Conservation (phyloP, 2,797 vertebrate genomes). For the Nannoperca obscura region DNA sequence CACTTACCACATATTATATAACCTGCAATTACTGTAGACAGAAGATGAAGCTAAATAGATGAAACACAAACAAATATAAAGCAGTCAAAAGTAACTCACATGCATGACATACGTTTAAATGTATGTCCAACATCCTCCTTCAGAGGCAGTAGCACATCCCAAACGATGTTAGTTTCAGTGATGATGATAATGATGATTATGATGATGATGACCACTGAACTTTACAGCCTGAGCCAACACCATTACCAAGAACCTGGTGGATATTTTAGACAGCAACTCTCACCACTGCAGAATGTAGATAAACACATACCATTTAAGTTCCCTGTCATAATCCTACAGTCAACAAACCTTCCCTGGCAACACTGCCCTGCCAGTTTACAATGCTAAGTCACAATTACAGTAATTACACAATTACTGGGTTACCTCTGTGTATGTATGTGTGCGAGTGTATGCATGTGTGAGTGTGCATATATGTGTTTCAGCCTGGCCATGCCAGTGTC, state of each 20-base stretch:
- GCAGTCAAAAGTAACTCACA: neutral
- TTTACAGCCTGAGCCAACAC: slow-evolving; percentile 52
- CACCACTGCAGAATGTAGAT: slow-evolving; percentile 77
- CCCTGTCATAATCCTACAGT: slow-evolving; percentile 75
- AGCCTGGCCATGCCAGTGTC: slow-evolving; percentile 38
- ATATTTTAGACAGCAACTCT: slow-evolving; percentile 71
- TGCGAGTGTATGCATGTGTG: slow-evolving; percentile 49
- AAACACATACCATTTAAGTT: slow-evolving; percentile 80
- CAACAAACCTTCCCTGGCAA: slow-evolving; percentile 80
- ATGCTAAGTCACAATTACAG: slow-evolving; percentile 78
- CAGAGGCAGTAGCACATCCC: slow-evolving; percentile 6
- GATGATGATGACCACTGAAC: slow-evolving; percentile 42
- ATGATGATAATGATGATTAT: slow-evolving; percentile 18
- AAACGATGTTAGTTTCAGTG: slow-evolving; percentile 15
- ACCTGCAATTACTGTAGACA: slow-evolving; percentile 22
- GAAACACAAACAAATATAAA: slow-evolving; percentile 17
- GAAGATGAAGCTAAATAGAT: slow-evolving; percentile 7
- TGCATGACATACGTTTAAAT: slow-evolving; percentile 7
- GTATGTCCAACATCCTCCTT: slow-evolving; percentile 11
- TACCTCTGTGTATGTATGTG: slow-evolving; percentile 55
- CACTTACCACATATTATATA: slow-evolving; percentile 13
- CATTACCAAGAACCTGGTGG: slow-evolving; percentile 61
- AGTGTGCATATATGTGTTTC: slow-evolving; percentile 62
- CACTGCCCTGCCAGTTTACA: slow-evolving; percentile 69
- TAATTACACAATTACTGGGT: slow-evolving; percentile 72